phyloP scores from a whole-genome alignment of 1,140 invertebrate genomes.

The Drosophila azteca region DNA sequence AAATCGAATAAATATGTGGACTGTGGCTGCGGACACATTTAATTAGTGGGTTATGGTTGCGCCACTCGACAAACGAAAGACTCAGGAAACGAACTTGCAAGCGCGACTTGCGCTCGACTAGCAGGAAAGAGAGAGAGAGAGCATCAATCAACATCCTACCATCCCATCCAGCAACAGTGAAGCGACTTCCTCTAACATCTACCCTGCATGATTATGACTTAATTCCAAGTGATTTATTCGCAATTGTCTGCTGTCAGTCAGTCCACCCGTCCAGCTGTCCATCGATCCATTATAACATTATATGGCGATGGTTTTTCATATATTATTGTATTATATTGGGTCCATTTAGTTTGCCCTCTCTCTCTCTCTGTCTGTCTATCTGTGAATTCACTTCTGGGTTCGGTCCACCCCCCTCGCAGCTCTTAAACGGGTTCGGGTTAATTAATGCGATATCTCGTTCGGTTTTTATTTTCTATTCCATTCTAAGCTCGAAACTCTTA shows the following conservation, averaged over 20 bases:
- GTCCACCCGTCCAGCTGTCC: constrained; percentile 7
- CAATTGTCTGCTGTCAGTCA: constrained; percentile 23
- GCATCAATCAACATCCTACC: constrained; percentile 54
- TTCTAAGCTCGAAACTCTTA: constrained; percentile 4
- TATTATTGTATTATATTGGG: not conserved
- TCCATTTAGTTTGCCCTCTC: not conserved
- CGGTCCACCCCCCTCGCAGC: constrained; percentile 20
- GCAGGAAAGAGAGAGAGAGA: not conserved
- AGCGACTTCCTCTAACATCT: constrained; percentile 55
- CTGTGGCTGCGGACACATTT: constrained; percentile 24
- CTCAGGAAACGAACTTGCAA: constrained; percentile 72
- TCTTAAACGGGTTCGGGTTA: constrained; percentile 29
- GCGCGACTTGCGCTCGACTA: constrained; percentile 32
- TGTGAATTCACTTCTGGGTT: constrained; percentile 37
- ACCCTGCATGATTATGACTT: constrained; percentile 35
- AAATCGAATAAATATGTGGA: constrained; percentile 49
- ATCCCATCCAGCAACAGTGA: not conserved
- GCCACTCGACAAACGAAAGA: constrained; percentile 62
- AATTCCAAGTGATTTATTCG: constrained; percentile 37
- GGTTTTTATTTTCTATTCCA: constrained; percentile 20
- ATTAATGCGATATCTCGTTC: constrained; percentile 35
- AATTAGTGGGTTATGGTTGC: constrained; percentile 23
- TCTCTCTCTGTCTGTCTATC: constrained; percentile 11
- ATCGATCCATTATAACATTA: constrained; percentile 45
- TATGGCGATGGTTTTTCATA: constrained; percentile 17